These are phyloP conservation scores for Saxidomus purpurata DNA, from an alignment of 1,140 invertebrate species.

Conservation along the genomic window DNA sequence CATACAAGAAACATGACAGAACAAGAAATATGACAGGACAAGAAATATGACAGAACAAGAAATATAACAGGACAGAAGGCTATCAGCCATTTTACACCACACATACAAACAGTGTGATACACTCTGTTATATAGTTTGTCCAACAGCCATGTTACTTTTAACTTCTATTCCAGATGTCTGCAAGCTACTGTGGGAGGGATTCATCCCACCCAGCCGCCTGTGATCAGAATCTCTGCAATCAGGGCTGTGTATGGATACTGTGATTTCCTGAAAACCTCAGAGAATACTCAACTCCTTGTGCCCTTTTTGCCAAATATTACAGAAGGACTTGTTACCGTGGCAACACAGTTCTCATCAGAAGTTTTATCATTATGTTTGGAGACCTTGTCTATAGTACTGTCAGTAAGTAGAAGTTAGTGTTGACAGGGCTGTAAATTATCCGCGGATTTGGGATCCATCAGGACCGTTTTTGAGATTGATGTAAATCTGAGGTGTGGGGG, in stretches of 20 bases:
- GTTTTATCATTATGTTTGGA: constrained; percentile 91
- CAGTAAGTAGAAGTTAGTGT: constrained; percentile 86
- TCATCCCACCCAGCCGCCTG: constrained; percentile 88
- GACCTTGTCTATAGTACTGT: constrained; percentile 90
- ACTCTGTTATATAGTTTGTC: too few relatives aligned
- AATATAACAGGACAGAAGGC: too few relatives aligned
- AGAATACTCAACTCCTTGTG: constrained; percentile 85
- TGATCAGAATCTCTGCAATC: constrained; percentile 87
- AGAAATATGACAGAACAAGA: too few relatives aligned
- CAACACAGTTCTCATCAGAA: constrained; percentile 88
- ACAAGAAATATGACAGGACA: too few relatives aligned
- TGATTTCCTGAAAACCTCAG: constrained; percentile 87
- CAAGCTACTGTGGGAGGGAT: constrained; percentile 90
- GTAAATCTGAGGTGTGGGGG: too few relatives aligned
- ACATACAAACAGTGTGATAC: too few relatives aligned
- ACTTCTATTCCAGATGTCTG: constrained; percentile 87
- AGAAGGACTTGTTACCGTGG: constrained; percentile 88
- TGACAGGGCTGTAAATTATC: too few relatives aligned
- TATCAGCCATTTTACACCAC: too few relatives aligned
- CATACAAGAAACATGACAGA: too few relatives aligned
- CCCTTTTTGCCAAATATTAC: constrained; percentile 88
- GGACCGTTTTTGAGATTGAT: too few relatives aligned
- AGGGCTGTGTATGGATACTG: constrained; percentile 88
- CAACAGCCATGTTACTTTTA: too few relatives aligned
- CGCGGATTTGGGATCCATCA: too few relatives aligned